Evolutionary conservation across 2,113 vertebrate species (phyloP).

Genomic region (Xiphophorus couchianus): DNA sequence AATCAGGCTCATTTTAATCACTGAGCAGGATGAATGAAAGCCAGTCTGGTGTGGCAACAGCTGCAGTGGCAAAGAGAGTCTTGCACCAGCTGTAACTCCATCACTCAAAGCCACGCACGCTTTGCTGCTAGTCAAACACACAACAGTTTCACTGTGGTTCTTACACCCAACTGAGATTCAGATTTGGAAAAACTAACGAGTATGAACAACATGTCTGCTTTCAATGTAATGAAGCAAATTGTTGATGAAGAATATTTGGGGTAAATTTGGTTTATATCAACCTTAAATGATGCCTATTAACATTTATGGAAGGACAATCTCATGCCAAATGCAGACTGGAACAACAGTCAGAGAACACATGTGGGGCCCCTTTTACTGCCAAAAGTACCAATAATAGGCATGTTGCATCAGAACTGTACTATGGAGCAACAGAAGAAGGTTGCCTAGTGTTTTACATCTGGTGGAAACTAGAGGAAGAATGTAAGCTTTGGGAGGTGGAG

Average conservation of each 20-base stretch:
- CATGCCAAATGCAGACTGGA: background rate
- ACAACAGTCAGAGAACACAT: background rate
- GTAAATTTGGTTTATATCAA: background rate
- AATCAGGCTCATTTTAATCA: conserved; percentile 40
- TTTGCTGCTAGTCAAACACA: background rate
- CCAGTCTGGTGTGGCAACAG: conserved; percentile 21
- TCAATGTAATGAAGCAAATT: background rate
- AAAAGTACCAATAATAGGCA: background rate
- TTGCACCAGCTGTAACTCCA: conserved; percentile 33
- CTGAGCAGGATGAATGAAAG: conserved; percentile 16
- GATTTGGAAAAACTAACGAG: background rate
- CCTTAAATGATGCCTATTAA: background rate
- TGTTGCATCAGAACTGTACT: background rate
- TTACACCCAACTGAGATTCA: background rate
- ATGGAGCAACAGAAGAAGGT: background rate
- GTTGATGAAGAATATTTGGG: background rate
- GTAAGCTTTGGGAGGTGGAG: background rate
- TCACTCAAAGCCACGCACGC: background rate
- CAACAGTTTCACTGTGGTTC: background rate
- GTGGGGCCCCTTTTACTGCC: background rate
- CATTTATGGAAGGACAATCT: background rate
- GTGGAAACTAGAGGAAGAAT: background rate
- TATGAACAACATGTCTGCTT: background rate
- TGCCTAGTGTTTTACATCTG: background rate
- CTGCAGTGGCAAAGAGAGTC: conserved; percentile 15